Conservation (phyloP, 2,888 invertebrate genomes). For the Ctena decussata region DNA sequence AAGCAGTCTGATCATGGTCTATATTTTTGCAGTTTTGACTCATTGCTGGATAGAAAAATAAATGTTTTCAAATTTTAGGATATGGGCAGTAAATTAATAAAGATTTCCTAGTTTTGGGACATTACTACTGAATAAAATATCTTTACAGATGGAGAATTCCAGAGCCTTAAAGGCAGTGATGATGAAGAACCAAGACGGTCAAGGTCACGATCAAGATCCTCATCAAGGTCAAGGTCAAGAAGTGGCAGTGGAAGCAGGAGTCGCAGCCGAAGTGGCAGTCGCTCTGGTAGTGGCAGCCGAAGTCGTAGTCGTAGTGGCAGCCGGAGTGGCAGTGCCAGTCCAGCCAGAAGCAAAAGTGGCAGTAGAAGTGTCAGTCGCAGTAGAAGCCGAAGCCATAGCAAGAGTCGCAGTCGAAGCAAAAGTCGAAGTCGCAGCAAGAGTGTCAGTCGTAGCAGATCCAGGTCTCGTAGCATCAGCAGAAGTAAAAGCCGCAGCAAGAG, state of each 20-base stretch:
- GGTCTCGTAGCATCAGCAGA: slow-evolving; percentile 66
- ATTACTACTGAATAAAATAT: no score
- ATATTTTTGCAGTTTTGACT: no score
- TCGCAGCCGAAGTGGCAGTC: slow-evolving; percentile 67
- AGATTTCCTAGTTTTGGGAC: no score
- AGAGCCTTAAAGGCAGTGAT: slow-evolving; percentile 72
- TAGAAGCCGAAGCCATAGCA: slow-evolving; percentile 37
- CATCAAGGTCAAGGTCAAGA: slow-evolving; percentile 46
- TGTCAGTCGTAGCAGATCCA: slow-evolving; percentile 46
- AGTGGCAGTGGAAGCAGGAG: slow-evolving; percentile 66
- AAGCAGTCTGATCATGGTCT: no score
- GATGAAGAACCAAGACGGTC: slow-evolving; percentile 68
- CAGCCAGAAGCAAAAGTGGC: slow-evolving; percentile 58
- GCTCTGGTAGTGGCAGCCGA: slow-evolving; percentile 55
- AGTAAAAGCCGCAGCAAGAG: slow-evolving; percentile 53
- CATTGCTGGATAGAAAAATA: no score
- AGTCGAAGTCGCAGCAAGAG: slow-evolving; percentile 62
- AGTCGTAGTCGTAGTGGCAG: slow-evolving; percentile 40
- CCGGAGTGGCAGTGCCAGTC: slow-evolving; percentile 40
- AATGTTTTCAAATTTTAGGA: no score
- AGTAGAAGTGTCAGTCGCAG: slow-evolving; percentile 64
- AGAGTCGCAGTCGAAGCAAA: slow-evolving; percentile 38
- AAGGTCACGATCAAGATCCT: slow-evolving; percentile 62
- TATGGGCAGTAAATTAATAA: no score
- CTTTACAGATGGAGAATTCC: slow-evolving; percentile 65